Base-by-base conservation (phyloP, 2,888 invertebrate species). In the Watsonalla cultraria region DNA sequence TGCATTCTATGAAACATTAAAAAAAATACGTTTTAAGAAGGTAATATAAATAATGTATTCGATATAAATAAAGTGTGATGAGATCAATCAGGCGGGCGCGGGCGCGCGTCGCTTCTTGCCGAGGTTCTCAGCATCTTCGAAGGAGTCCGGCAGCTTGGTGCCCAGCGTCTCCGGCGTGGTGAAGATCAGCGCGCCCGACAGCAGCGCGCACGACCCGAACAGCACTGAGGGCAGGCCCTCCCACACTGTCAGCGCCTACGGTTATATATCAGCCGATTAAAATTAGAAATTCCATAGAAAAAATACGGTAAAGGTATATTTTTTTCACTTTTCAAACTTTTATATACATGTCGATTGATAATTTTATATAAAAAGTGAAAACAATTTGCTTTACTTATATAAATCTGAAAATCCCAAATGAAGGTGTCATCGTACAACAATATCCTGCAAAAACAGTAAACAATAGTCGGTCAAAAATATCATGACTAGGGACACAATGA, bases 91-190 rank as follows among this genome's bases (percentile, higher is more conserved):
- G 49, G 11, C 34, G 9, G 9, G 33, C 47, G 34, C 47, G 33
- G 47, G n/a, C 5, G 34, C 5, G 9, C 34, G 47, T 6, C 33
- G 65, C n/a, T 60, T 61, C 48, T 67, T 71, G 54, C 80, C 78
- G 48, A 87, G 66, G 42, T 72, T 63, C 46, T 91, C 86, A 0
- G 93, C 93, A 45, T 93, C 92, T 59, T 91, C 86, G 61, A 93
- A 84, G 47, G 93, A 92, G 60, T 93, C 91, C 1, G 93, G 93
- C 54, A 93, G 73, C 55, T 84, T 86, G 45, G 86, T 76, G 59
- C 92, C 92, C 34, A 92, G 84, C 13, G 93, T 93, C 70, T 86
- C 86, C n/a, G 86, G 86, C 9, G 82, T 83, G 5, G 78, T 72
- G 66, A 86, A 78, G 60, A 84, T 76, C 45, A 87, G 73, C 5